phyloP scores from a whole-genome alignment of 2,888 invertebrate genomes.

The Apotomis betuletana region DNA sequence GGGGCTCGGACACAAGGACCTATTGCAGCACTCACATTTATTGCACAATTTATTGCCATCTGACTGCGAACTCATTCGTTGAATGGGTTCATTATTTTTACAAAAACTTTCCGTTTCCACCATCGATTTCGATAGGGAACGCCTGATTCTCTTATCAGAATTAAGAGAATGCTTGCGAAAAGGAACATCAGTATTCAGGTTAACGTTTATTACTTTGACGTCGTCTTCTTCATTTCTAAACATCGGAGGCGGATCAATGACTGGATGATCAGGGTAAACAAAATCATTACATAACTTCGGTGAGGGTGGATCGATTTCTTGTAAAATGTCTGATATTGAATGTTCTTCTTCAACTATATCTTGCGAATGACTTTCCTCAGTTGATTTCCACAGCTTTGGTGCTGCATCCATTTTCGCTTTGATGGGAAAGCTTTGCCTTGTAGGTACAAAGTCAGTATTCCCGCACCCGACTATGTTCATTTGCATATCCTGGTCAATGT shows the following conservation, averaged over 20 bases:
- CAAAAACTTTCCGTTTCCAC: constrained; percentile 69
- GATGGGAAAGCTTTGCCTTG: constrained; percentile 87
- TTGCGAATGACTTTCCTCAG: constrained; percentile 67
- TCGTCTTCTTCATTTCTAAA: constrained; percentile 80
- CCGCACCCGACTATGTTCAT: constrained; percentile 71
- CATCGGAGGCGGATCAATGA: constrained; percentile 85
- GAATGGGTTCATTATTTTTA: constrained; percentile 63
- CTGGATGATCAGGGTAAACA: constrained; percentile 60
- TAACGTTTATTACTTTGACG: constrained; percentile 73
- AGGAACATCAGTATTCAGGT: constrained; percentile 71
- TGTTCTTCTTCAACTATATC: constrained; percentile 55
- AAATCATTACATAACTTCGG: constrained; percentile 60
- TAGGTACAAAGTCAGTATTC: constrained; percentile 69
- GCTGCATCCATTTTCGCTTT: constrained; percentile 74
- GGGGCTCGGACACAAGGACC: constrained; percentile 86
- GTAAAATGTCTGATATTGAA: constrained; percentile 58
- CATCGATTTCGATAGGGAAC: constrained; percentile 76
- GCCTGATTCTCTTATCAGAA: constrained; percentile 83
- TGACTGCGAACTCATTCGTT: constrained; percentile 78
- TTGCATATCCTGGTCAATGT: constrained; percentile 85
- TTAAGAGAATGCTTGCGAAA: constrained; percentile 84
- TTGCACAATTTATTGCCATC: constrained; percentile 64
- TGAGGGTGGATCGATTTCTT: constrained; percentile 73
- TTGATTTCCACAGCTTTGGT: constrained; percentile 75
- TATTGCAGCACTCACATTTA: constrained; percentile 85